phyloP scores from a whole-genome alignment of 2,888 invertebrate genomes.

The Agriotes lineatus region DNA sequence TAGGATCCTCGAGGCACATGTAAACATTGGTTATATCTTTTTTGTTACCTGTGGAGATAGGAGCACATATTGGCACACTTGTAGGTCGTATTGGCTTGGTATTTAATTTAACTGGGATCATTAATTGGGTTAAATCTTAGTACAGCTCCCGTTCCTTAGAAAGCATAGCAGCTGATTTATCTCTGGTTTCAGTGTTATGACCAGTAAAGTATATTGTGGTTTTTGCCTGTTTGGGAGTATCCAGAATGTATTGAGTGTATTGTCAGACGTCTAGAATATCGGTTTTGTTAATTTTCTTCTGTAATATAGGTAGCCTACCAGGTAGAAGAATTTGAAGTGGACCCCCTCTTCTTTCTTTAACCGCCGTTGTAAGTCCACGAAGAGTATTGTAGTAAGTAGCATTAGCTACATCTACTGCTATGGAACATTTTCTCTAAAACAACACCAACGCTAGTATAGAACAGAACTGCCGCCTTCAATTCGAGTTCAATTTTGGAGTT shows the following conservation, averaged over 20 bases:
- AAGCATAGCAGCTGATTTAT: background rate
- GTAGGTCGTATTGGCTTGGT: background rate
- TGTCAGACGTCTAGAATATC: too few species aligned
- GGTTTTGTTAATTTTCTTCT: too few species aligned
- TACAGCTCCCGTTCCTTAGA: background rate
- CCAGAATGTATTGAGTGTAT: too few species aligned
- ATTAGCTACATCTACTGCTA: background rate
- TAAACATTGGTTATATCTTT: background rate
- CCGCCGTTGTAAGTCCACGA: background rate
- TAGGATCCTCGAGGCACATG: background rate
- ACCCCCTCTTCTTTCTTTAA: too few species aligned
- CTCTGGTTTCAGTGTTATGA: too few species aligned
- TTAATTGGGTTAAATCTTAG: background rate
- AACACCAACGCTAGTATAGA: too few species aligned
- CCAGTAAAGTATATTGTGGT: too few species aligned
- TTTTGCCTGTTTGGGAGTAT: too few species aligned
- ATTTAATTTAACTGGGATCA: background rate
- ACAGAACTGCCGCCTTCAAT: background rate
- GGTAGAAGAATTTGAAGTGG: too few species aligned
- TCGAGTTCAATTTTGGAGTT: background rate
- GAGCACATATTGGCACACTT: background rate
- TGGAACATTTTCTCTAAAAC: background rate
- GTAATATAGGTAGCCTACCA: too few species aligned
- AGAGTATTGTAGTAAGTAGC: background rate
- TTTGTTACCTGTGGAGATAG: background rate